Conservation (phyloP, 2,888 invertebrate species). For the Pyrochroa serraticornis region DNA sequence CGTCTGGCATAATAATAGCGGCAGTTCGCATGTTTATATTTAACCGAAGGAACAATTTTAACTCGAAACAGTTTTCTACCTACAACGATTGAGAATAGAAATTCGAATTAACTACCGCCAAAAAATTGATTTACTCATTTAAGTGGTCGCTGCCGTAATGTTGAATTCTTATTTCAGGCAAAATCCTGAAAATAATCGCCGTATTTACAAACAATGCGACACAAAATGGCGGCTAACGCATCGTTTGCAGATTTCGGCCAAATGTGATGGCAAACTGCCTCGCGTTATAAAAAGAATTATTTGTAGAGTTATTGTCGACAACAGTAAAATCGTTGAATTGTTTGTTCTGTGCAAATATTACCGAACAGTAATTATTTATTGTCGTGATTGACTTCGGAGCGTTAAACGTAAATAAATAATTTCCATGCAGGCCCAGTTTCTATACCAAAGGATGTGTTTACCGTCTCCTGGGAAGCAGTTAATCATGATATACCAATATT, state of each 20-base stretch:
- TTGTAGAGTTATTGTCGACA: slow-evolving; percentile 15
- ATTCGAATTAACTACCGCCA: neutral
- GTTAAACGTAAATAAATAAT: too few species aligned
- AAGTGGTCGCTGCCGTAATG: neutral
- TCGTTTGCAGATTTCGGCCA: slow-evolving; percentile 16
- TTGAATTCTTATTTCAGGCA: neutral
- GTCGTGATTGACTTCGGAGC: neutral
- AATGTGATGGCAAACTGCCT: slow-evolving; percentile 24
- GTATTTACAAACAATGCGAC: slow-evolving; percentile 16
- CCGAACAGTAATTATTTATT: slow-evolving; percentile 5
- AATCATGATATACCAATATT: slow-evolving; percentile 29
- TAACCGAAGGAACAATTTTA: slow-evolving; percentile 11
- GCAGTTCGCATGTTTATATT: slow-evolving; percentile 13
- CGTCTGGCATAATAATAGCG: slow-evolving; percentile 10
- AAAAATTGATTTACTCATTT: neutral
- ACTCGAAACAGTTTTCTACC: slow-evolving; percentile 3
- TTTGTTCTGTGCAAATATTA: neutral
- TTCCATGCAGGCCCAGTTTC: too few species aligned
- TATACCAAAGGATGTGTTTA: slow-evolving; percentile 18
- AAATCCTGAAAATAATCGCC: neutral
- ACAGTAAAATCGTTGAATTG: slow-evolving; percentile 11
- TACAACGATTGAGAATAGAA: slow-evolving; percentile 2
- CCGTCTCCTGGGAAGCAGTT: slow-evolving; percentile 23
- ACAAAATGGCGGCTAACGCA: slow-evolving; percentile 1
- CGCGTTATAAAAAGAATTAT: slow-evolving; percentile 21